Base-by-base conservation (phyloP, 53 echinoderm and acorn worm genomes). In the Zoroaster sp. region DNA sequence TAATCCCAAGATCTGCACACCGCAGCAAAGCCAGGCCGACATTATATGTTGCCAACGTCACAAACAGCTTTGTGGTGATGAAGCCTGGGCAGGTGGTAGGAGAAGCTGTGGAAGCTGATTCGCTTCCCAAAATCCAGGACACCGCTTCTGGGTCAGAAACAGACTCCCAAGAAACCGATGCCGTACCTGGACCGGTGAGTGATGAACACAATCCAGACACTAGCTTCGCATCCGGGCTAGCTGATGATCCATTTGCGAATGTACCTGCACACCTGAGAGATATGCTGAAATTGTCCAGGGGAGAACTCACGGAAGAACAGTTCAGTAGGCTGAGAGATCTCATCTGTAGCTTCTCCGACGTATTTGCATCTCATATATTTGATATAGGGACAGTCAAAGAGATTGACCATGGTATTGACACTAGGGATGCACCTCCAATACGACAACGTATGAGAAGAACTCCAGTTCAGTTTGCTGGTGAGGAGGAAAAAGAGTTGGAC, bases 401-500 rank as follows among this genome's bases (percentile, higher is more conserved):
- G 23, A 74, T 74, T 43, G 44, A 68, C 14, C 91, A 91, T 69
- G 65, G 35, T 6, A 86, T 86, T 69, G 70, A 86, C 40, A 91
- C 77, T 35, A 69, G 78, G 8, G 39, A 76, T 65, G 91, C 86
- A 21, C 65, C 30, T 34, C 91, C 91, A 76, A 68, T 77, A 4
- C 51, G 41, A 14, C 66, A 86, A 70, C 73, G 45, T 32, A 73
- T 86, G 38, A 35, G 91, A 44, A 74, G 68, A 41, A 86, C 86
- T 5, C 86, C 86, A 47, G 35, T 86, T 35, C 68, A 65, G 35
- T 91, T 91, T 68, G 77, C 37, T 20, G 66, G 83, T 7, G 91
- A 86, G 69, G 91, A 86, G 40, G 85, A 85, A 43, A 86, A 74
- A 55, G 65, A 86, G 25, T 55, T 91, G 14, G 36, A 83, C 31